phyloP scores from a whole-genome alignment of 2,797 vertebrate species.

The Galagoides demidoff region DNA sequence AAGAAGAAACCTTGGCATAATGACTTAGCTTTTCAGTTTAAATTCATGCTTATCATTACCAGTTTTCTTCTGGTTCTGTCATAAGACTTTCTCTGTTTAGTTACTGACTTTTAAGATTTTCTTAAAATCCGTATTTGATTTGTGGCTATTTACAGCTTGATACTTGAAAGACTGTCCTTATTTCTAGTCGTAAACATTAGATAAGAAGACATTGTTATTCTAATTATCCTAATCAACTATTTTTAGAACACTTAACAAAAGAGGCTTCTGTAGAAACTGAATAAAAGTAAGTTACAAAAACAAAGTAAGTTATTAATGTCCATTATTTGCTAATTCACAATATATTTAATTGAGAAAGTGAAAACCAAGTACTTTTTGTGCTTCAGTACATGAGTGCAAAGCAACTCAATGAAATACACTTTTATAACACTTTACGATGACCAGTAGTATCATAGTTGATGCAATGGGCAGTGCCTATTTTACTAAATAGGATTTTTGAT shows the following conservation, averaged over 20 bases:
- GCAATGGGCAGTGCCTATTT: not conserved
- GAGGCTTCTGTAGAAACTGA: not conserved
- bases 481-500: not conserved
- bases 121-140: not conserved
- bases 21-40: slow-evolving; percentile 24
- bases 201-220: slow-evolving; percentile 46
- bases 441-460: not conserved
- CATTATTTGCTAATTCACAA: not conserved
- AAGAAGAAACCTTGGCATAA: not conserved
- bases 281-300: not conserved
- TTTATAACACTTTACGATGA: not conserved
- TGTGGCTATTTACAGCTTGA: not conserved
- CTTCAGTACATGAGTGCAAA: not conserved
- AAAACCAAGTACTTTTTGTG: not conserved
- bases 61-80: not conserved
- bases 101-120: slow-evolving; percentile 26
- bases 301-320: not conserved
- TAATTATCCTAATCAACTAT: slow-evolving; percentile 16
- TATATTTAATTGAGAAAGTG: not conserved
- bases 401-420: not conserved
- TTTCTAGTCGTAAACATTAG: not conserved
- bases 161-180: not conserved
- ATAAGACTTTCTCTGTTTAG: not conserved
- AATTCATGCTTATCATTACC: slow-evolving; percentile 9
- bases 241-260: not conserved